phyloP scores from a whole-genome alignment of 2,113 vertebrate species.

The Eurystomus gularis region DNA sequence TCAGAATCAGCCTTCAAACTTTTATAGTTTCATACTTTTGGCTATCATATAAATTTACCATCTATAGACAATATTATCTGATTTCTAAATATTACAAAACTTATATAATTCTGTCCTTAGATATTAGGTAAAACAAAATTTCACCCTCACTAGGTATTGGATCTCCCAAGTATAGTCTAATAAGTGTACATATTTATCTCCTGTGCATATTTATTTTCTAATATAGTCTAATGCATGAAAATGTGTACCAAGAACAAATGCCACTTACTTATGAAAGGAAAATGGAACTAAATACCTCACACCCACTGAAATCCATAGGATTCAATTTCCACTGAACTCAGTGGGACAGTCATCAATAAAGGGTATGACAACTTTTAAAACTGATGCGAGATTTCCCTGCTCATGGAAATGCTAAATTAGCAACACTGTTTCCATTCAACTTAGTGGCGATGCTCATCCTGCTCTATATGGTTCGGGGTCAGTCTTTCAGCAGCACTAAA shows the following conservation, averaged over 20 bases:
- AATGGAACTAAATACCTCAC: background rate
- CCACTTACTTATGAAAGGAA: background rate
- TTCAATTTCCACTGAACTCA: background rate
- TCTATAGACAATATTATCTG: background rate
- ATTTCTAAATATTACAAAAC: background rate
- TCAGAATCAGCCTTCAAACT: background rate
- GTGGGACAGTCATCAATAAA: background rate
- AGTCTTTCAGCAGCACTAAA: background rate
- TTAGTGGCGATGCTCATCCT: background rate
- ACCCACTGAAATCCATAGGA: background rate
- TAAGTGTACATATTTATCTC: background rate
- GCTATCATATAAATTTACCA: background rate
- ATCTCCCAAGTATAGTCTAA: background rate
- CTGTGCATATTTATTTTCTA: background rate
- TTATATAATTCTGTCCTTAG: background rate
- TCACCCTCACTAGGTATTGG: background rate
- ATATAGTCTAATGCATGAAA: background rate
- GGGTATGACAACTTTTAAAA: background rate
- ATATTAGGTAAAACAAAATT: background rate
- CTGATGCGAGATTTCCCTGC: background rate
- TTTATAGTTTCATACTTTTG: background rate
- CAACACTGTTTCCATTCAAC: background rate
- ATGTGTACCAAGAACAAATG: background rate
- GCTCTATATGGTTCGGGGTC: background rate
- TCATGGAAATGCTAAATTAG: background rate